Percentiles rank a stretch among this genome's conserved stretches.
phyloP scores from a whole-genome alignment of 2,888 invertebrate genomes.

The Laothoe populi region DNA sequence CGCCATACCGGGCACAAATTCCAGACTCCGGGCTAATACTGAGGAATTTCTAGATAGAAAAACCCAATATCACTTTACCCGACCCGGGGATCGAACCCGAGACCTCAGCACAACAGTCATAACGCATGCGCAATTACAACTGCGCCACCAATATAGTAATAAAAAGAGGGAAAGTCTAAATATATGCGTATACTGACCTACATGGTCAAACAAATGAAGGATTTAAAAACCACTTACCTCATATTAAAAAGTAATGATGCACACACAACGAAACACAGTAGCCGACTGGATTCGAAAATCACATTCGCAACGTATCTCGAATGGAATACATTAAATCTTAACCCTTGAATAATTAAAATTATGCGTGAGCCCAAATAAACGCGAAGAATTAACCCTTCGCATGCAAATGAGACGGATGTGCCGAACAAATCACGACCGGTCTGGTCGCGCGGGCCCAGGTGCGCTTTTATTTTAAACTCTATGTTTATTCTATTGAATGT shows the following conservation, averaged over 20 bases:
- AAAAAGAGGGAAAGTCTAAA: no score
- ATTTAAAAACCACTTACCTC: conserved; percentile 3
- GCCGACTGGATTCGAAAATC: conserved; percentile 69
- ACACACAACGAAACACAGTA: conserved; percentile 65
- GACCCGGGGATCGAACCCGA: no score
- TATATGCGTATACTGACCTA: not conserved
- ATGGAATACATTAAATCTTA: conserved; percentile 70
- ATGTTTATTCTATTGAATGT: conserved; percentile 21
- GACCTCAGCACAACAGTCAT: no score
- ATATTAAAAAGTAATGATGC: conserved; percentile 37
- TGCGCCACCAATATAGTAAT: no score
- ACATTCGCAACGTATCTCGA: conserved; percentile 63
- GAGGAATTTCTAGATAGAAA: no score
- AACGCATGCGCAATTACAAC: no score
- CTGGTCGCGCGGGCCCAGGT: conserved; percentile 62
- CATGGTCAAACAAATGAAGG: not conserved
- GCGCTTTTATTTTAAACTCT: conserved; percentile 41
- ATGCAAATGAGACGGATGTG: conserved; percentile 77
- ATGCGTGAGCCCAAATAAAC: conserved; percentile 82
- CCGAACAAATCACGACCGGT: conserved; percentile 71
- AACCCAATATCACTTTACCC: no score
- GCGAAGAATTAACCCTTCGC: conserved; percentile 80
- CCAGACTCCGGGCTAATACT: no score
- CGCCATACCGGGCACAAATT: no score
- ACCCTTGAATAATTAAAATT: conserved; percentile 84